A percentile compares a stretch with the other conserved stretches of the same genome.
These are phyloP conservation scores for Typhlichthys eigenmanni DNA, from an alignment of 2,797 vertebrate species.

Conservation along the genomic window DNA sequence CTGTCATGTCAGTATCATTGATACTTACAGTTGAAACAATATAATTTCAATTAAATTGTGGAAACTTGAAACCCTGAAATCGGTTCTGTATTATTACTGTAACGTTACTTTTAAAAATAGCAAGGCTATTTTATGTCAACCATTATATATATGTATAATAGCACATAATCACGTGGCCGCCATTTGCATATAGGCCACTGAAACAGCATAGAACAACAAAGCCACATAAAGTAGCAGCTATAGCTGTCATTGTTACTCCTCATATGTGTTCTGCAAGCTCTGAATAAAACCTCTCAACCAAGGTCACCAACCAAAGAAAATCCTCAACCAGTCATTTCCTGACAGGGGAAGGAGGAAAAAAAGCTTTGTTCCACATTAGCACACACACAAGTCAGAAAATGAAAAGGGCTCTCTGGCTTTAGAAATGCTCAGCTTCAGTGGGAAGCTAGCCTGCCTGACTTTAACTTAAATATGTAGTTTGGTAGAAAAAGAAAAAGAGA, in stretches of 20 bases:
- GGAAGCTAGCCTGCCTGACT: constrained; percentile 60
- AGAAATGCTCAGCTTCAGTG: constrained; percentile 53
- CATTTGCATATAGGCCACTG: background rate
- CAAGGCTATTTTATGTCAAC: background rate
- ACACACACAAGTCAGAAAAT: constrained; percentile 54
- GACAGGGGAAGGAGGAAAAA: constrained; percentile 23
- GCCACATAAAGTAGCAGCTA: background rate
- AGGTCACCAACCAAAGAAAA: constrained; percentile 10
- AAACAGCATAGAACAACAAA: background rate
- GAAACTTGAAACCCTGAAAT: too few species aligned
- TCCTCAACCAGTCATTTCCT: constrained; percentile 28
- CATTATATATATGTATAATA: background rate
- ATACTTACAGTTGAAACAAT: too few species aligned
- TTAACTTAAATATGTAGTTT: constrained; percentile 76
- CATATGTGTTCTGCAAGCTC: constrained; percentile 13
- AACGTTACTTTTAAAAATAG: background rate
- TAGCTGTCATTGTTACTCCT: background rate
- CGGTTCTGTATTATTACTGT: background rate
- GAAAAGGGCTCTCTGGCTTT: constrained; percentile 51
- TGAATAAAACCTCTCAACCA: constrained; percentile 27
- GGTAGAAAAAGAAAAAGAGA: constrained; percentile 24
- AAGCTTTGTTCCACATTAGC: constrained; percentile 46
- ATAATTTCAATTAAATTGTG: too few species aligned
- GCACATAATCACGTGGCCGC: too few species aligned
- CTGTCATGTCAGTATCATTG: too few species aligned